A percentile compares a stretch with the other conserved stretches of the same genome.
phyloP scores from a whole-genome alignment of 2,113 vertebrate species.

The Ageneiosus marmoratus region DNA sequence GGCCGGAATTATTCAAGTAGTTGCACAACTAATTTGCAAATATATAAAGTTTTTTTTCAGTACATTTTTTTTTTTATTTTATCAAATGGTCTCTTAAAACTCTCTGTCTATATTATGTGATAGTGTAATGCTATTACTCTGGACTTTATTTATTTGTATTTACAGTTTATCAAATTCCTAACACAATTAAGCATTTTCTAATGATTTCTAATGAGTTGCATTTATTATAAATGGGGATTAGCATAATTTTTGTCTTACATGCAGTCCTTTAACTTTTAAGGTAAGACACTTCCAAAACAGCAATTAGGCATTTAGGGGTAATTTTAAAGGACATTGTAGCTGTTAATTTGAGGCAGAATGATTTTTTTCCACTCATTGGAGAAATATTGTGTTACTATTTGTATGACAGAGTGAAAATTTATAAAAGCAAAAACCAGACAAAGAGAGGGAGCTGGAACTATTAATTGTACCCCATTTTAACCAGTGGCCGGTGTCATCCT shows the following conservation, averaged over 20 bases:
- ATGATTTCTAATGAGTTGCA: background rate
- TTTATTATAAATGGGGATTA: background rate
- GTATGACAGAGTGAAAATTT: constrained; percentile 19
- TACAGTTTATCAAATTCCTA: background rate
- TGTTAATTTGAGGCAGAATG: background rate
- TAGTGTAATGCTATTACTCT: background rate
- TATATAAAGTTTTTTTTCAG: background rate
- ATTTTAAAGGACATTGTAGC: background rate
- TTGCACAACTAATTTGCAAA: background rate
- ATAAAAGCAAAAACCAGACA: constrained; percentile 11
- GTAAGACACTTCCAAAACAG: background rate
- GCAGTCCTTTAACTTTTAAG: background rate
- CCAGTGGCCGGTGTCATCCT: constrained; percentile 19
- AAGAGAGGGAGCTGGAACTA: constrained; percentile 1
- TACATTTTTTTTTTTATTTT: too few species aligned
- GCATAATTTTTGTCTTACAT: background rate
- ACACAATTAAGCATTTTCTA: background rate
- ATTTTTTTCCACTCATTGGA: constrained; percentile 23
- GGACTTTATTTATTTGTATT: background rate
- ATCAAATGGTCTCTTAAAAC: background rate
- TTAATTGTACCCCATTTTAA: constrained; percentile 44
- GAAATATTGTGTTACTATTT: constrained; percentile 43
- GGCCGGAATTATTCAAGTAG: background rate
- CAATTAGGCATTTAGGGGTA: background rate
- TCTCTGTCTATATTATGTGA: background rate